Conservation (phyloP, 2,888 invertebrate genomes). For the Epicampocera succincta region DNA sequence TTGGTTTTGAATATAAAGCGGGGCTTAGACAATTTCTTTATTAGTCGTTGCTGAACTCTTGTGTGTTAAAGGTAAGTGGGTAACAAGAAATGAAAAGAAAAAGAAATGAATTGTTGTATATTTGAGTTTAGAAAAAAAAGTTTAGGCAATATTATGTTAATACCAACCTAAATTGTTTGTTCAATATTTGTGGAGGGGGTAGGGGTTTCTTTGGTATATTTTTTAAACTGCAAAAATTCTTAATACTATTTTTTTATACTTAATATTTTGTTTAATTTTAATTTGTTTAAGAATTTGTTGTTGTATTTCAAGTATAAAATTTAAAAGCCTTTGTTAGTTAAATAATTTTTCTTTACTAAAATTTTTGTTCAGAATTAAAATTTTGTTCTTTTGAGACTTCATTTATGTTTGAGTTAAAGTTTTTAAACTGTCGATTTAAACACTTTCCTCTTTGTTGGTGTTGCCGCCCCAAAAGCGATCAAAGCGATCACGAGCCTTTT, state of each 20-base stretch:
- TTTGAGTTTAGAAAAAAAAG: neutral
- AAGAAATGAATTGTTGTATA: neutral
- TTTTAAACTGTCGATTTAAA: conserved; percentile 73
- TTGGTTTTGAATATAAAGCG: conserved; percentile 25
- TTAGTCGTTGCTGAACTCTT: conserved; percentile 53
- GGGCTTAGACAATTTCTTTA: conserved; percentile 19
- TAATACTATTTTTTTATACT: conserved; percentile 64
- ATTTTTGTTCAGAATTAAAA: conserved; percentile 21
- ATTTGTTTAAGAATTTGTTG: conserved; percentile 32
- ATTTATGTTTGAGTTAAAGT: conserved; percentile 7
- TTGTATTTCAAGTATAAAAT: conserved; percentile 64
- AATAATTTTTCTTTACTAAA: conserved; percentile 3
- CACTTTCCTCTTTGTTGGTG: conserved; percentile 83
- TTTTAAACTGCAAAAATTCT: conserved; percentile 52
- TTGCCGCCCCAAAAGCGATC: conserved; percentile 92
- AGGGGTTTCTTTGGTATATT: conserved; percentile 24
- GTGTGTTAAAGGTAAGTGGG: conserved; percentile 13
- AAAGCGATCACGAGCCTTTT: conserved; percentile 91
- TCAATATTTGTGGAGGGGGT: conserved; percentile 44
- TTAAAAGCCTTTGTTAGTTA: conserved; percentile 53
- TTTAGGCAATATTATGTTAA: conserved; percentile 4
- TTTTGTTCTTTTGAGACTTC: conserved; percentile 24
- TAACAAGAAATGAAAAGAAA: conserved; percentile 46
- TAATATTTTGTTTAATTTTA: conserved; percentile 24
- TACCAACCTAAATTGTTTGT: conserved; percentile 53